These are phyloP conservation scores for Psittacus erithacus DNA, from an alignment of 2,113 vertebrate species.

Conservation along the genomic window DNA sequence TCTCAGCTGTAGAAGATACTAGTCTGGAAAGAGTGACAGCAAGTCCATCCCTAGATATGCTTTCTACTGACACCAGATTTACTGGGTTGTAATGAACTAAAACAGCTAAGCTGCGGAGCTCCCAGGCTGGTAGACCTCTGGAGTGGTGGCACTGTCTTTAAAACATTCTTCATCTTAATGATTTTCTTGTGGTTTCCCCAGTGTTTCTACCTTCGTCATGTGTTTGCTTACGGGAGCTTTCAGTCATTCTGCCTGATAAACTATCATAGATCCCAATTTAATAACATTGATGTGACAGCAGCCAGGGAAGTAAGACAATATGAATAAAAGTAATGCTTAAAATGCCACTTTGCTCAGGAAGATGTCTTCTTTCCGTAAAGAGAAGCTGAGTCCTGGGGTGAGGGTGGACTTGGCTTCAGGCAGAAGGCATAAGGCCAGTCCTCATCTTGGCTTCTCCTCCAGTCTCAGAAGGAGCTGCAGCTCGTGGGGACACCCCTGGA, in stretches of 20 bases:
- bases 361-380: not conserved
- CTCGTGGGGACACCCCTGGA: no score
- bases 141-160: slow-evolving; percentile 37
- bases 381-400: not conserved
- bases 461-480: not conserved
- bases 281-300: not conserved
- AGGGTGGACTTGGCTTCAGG: not conserved
- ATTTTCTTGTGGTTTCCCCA: slow-evolving; percentile 53
- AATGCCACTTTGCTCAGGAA: not conserved
- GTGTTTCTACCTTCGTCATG: slow-evolving; percentile 46
- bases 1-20: not conserved
- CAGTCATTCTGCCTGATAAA: slow-evolving; percentile 43
- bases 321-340: not conserved
- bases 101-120: slow-evolving; percentile 33
- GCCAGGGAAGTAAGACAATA: slow-evolving; percentile 7
- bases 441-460: not conserved
- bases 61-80: slow-evolving; percentile 48
- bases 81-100: slow-evolving; percentile 33
- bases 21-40: not conserved
- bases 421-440: not conserved
- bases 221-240: not conserved
- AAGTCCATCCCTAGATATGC: not conserved
- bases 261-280: slow-evolving; percentile 4
- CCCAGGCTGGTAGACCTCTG: not conserved
- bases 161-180: slow-evolving; percentile 49